These are phyloP conservation scores for Nematolebias whitei DNA, from an alignment of 2,113 vertebrate genomes.

Conservation along the genomic window DNA sequence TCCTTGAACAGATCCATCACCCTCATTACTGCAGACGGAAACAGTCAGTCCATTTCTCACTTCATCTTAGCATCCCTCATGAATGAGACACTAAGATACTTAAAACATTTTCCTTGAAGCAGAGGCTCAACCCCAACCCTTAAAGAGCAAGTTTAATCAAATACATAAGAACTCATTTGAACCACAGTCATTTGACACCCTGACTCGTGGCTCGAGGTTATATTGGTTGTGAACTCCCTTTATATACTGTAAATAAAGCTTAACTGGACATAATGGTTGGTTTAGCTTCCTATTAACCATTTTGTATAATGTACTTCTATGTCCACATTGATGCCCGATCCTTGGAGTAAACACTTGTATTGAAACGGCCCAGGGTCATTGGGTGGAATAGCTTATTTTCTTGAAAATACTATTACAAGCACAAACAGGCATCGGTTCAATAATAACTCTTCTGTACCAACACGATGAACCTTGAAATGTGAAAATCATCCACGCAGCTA, in stretches of 20 bases:
- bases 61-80: too few relatives aligned
- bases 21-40: too few relatives aligned
- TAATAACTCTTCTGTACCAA: conserved; percentile 33
- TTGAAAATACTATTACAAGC: conserved; percentile 34
- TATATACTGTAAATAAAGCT: neutral
- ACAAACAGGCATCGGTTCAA: conserved; percentile 33
- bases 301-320: neutral
- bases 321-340: neutral
- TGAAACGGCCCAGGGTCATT: conserved; percentile 35
- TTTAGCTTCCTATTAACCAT: conserved; percentile 11
- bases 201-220: neutral
- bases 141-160: too few relatives aligned
- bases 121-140: too few relatives aligned
- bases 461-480: conserved; percentile 63
- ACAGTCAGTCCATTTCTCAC: too few relatives aligned
- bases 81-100: too few relatives aligned
- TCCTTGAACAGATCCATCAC: too few relatives aligned
- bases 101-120: too few relatives aligned
- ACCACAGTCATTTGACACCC: neutral
- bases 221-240: neutral
- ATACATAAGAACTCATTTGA: neutral
- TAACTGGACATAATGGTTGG: neutral
- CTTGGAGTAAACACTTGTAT: conserved; percentile 5
- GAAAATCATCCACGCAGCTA: conserved; percentile 45
- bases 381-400: conserved; percentile 13